A percentile compares a stretch with the other conserved stretches of the same genome.
Evolutionary conservation across 1,140 invertebrate species (phyloP).

Genomic region (Ips nitidus): DNA sequence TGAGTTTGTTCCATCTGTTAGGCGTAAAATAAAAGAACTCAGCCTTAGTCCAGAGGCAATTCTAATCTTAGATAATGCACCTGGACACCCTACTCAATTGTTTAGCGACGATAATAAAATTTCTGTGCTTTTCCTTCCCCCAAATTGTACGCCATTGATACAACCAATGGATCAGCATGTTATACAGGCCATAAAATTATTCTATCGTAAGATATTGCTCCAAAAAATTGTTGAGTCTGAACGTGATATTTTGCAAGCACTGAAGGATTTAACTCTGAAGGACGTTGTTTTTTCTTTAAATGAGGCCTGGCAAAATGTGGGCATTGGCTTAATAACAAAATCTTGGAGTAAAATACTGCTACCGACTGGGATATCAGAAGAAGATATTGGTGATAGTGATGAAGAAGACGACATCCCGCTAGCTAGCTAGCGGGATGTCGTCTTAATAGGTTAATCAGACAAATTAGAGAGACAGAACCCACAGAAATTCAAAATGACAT

Average conservation of each 20-base stretch:
- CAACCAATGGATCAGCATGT: slow-evolving; percentile 50
- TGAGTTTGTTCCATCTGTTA: slow-evolving; percentile 27
- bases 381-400: too few relatives aligned
- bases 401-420: too few relatives aligned
- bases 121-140: slow-evolving; percentile 42
- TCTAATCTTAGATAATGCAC: slow-evolving; percentile 47
- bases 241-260: neutral
- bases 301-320: slow-evolving; percentile 6
- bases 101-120: slow-evolving; percentile 29
- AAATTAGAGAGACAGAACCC: too few relatives aligned
- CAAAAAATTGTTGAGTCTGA: slow-evolving; percentile 11
- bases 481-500: too few relatives aligned
- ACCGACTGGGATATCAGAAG: too few relatives aligned
- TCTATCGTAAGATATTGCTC: neutral
- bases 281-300: slow-evolving; percentile 7
- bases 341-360: too few relatives aligned
- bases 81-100: slow-evolving; percentile 39
- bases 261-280: slow-evolving; percentile 8
- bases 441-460: too few relatives aligned
- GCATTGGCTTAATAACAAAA: too few relatives aligned
- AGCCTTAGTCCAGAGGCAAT: slow-evolving; percentile 37
- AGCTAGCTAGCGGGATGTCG: too few relatives aligned
- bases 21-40: slow-evolving; percentile 18
- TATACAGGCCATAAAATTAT: slow-evolving; percentile 45
- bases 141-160: slow-evolving; percentile 45